Percentiles rank a stretch among this genome's conserved stretches.
These are phyloP conservation scores for Trypoxylus dichotomus DNA, from an alignment of 1,140 invertebrate species.

Conservation along the genomic window DNA sequence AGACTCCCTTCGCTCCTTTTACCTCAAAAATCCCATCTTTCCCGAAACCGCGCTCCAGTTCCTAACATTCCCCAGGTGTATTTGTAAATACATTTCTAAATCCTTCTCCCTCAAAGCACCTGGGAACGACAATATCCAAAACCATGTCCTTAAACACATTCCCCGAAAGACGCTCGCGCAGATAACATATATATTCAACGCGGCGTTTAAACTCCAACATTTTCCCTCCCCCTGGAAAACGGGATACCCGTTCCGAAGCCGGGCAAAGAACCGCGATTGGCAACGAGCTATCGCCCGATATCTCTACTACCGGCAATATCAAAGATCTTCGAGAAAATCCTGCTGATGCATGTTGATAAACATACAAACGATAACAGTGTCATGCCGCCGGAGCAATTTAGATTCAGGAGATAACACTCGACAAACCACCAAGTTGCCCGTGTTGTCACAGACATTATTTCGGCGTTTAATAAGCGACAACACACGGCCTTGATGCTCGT, in stretches of 20 bases:
- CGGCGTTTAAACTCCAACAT: neutral
- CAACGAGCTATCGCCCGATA: conserved; percentile 39
- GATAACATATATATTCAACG: neutral
- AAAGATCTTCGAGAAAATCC: conserved; percentile 39
- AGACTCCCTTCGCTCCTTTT: neutral
- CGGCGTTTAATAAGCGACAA: conserved; percentile 37
- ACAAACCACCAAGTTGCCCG: conserved; percentile 37
- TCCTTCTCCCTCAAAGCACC: conserved; percentile 1
- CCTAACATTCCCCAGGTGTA: neutral
- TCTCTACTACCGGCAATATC: conserved; percentile 37
- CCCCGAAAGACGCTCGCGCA: neutral
- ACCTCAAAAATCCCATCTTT: neutral
- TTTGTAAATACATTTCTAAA: neutral
- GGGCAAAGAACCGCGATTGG: neutral
- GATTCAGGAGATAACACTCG: conserved; percentile 33
- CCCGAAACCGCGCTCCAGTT: neutral
- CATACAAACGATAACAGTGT: neutral
- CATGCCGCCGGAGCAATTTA: conserved; percentile 37
- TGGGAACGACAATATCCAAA: conserved; percentile 41
- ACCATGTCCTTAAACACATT: neutral
- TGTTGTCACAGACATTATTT: conserved; percentile 37
- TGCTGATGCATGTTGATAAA: conserved; percentile 32
- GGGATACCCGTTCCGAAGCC: conserved; percentile 16
- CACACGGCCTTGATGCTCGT: conserved; percentile 37
- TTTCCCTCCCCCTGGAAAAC: conserved; percentile 17